A percentile compares a stretch with the other conserved stretches of the same genome.
Evolutionary conservation across 30 jellyfish, hydroid and myxozoan species (phyloP).

Genomic region (Cassiopea xamachana): DNA sequence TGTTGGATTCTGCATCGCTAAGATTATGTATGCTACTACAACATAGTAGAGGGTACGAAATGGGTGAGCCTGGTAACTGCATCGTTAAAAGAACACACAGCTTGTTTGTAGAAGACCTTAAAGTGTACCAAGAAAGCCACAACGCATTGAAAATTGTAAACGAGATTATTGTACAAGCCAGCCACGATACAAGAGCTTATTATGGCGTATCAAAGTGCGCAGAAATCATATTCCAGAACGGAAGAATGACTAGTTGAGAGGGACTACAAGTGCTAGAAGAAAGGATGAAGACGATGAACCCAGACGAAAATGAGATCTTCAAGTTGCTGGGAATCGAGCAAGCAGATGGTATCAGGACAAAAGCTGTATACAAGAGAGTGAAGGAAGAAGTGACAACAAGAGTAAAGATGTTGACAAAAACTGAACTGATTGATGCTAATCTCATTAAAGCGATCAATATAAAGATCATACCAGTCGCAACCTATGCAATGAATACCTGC

Average conservation of each 20-base stretch:
- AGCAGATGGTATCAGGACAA: background rate
- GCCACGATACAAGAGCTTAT: too few relatives aligned
- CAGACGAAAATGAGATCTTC: too few relatives aligned
- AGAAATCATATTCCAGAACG: too few relatives aligned
- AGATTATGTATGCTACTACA: background rate
- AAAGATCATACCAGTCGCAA: background rate
- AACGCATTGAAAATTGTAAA: background rate
- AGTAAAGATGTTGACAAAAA: background rate
- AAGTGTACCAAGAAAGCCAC: background rate
- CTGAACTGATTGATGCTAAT: background rate
- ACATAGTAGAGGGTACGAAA: constrained; percentile 4
- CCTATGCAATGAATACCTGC: background rate
- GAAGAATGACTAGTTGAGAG: too few relatives aligned
- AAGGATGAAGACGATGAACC: too few relatives aligned
- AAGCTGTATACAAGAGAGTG: background rate
- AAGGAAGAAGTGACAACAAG: background rate
- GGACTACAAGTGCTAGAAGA: too few relatives aligned
- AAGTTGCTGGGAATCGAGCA: background rate
- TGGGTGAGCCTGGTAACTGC: background rate
- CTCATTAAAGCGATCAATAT: background rate
- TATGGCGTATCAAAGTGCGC: too few relatives aligned
- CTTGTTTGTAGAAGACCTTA: background rate
- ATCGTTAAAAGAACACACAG: background rate
- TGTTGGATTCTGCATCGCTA: background rate
- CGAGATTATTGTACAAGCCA: background rate